A percentile compares a stretch with the other conserved stretches of the same genome.
phyloP scores from a whole-genome alignment of 2,888 invertebrate genomes.

The Cetonia aurata region DNA sequence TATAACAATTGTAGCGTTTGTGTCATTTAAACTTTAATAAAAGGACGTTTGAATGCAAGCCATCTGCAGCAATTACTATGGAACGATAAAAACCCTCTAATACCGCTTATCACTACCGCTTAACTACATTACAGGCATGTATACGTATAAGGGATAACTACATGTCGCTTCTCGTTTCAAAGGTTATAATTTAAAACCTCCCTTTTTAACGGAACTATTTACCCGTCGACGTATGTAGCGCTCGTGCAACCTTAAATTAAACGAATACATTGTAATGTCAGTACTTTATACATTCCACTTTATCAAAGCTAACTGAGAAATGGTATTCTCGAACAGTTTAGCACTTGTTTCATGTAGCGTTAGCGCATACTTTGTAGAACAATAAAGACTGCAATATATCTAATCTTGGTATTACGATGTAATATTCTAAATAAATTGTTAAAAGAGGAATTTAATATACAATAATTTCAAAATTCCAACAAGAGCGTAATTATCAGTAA shows the following conservation, averaged over 20 bases:
- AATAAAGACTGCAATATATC: no score
- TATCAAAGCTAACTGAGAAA: no score
- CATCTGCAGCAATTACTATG: constrained; percentile 18
- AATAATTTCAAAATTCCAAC: no score
- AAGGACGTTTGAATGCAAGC: constrained; percentile 20
- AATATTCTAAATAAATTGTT: no score
- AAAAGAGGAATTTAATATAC: no score
- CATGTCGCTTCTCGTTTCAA: neutral
- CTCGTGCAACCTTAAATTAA: constrained; percentile 12
- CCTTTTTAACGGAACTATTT: neutral
- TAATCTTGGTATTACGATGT: no score
- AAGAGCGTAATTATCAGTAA: no score
- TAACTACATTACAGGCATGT: constrained; percentile 9
- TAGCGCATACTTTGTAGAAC: no score
- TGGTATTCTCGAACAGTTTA: no score
- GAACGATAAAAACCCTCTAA: constrained; percentile 24
- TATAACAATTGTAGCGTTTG: neutral
- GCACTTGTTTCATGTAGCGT: no score
- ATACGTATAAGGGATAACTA: neutral
- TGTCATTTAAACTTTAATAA: constrained; percentile 30
- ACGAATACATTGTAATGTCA: constrained; percentile 9
- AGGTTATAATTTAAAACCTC: constrained; percentile 15
- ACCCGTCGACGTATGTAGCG: neutral
- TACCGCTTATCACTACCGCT: constrained; percentile 21
- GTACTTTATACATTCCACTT: neutral